Conservation (phyloP, 2,888 invertebrate species). For the Eilema caniola region DNA sequence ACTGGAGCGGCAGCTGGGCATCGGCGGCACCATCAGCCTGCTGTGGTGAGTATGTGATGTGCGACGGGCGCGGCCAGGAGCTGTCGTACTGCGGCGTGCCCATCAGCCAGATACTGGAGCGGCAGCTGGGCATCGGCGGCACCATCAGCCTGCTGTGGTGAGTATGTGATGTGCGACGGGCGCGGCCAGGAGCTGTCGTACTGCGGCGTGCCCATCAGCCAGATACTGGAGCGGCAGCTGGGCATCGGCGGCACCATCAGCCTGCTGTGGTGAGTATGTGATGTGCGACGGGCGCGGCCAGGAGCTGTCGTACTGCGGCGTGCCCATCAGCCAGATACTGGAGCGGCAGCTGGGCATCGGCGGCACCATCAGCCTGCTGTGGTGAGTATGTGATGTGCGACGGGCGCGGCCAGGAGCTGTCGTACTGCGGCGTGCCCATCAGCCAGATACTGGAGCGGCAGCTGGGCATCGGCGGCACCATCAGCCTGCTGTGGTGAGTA, state of each 20-base stretch:
- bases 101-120: slow-evolving; percentile 95
- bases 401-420: slow-evolving; percentile 98
- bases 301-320: slow-evolving; percentile 98
- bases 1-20: slow-evolving; percentile 97
- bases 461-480: slow-evolving; percentile 98
- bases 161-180: slow-evolving; percentile 94
- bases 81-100: slow-evolving; percentile 98
- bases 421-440: slow-evolving; percentile 98
- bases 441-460: slow-evolving; percentile 96
- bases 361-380: slow-evolving; percentile 97
- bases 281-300: slow-evolving; percentile 99
- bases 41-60: slow-evolving; percentile 92
- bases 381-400: slow-evolving; percentile 94
- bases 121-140: slow-evolving; percentile 98
- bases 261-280: slow-evolving; percentile 91
- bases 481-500: slow-evolving; percentile 95
- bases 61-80: slow-evolving; percentile 99
- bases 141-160: slow-evolving; percentile 98
- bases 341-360: slow-evolving; percentile 99
- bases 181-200: slow-evolving; percentile 98
- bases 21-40: slow-evolving; percentile 98
- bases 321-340: slow-evolving; percentile 94
- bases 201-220: slow-evolving; percentile 96
- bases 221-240: slow-evolving; percentile 96
- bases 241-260: slow-evolving; percentile 99